phyloP scores from a whole-genome alignment of 1,140 invertebrate species.

The Rhyacophila brunnea region DNA sequence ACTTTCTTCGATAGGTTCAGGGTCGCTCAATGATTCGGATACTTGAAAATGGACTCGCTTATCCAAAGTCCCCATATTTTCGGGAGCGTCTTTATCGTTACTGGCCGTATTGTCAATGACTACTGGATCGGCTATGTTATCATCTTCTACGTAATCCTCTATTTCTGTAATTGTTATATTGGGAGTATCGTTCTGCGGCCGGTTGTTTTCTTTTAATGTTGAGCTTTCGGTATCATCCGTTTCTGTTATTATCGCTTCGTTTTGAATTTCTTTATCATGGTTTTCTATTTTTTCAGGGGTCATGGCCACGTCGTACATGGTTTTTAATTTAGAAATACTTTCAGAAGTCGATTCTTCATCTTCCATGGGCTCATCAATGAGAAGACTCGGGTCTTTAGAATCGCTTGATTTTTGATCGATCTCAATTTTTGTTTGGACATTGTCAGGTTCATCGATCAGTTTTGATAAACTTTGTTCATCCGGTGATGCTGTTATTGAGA shows the following conservation, averaged over 20 bases:
- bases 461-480: conserved; percentile 12
- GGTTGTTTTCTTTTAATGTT: conserved; percentile 38
- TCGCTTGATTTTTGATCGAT: conserved; percentile 23
- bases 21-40: conserved; percentile 11
- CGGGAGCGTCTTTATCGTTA: conserved; percentile 26
- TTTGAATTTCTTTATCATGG: conserved; percentile 43
- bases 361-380: conserved; percentile 40
- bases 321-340: conserved; percentile 28
- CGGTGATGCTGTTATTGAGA: not conserved
- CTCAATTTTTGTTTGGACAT: conserved; percentile 35
- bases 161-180: conserved; percentile 54
- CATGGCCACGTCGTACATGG: conserved; percentile 32
- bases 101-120: too few species aligned
- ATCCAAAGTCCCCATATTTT: conserved; percentile 15
- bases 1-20: conserved; percentile 13
- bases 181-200: conserved; percentile 44
- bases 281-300: conserved; percentile 20
- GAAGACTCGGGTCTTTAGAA: conserved; percentile 32
- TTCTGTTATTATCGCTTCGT: conserved; percentile 48
- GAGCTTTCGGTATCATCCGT: conserved; percentile 47
- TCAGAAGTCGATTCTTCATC: conserved; percentile 31
- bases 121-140: too few species aligned
- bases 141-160: conserved; percentile 40
- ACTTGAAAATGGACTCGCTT: conserved; percentile 31
- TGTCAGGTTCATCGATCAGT: conserved; percentile 34